Base-by-base conservation (phyloP, 2,797 vertebrate genomes). In the Sebastes minor region DNA sequence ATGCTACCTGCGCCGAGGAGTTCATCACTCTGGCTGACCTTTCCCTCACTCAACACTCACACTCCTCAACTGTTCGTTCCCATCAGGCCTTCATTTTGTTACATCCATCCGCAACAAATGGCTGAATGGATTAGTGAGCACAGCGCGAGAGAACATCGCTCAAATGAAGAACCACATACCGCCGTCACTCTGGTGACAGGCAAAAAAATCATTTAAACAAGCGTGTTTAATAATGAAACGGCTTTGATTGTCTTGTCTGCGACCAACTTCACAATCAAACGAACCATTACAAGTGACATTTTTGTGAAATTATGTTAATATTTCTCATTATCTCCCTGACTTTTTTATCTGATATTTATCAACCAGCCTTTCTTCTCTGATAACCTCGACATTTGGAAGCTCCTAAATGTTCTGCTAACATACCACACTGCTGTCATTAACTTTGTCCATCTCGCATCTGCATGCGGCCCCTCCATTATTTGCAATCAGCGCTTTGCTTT, bases 1-100 rank as follows among this genome's bases (percentile, higher is more conserved):
- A 93, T 83, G 83, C 49, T 70, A 7, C 85, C 86, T 88, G 89
- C 93, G 78, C 86, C 76, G 30, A 89, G 73, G 92, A 94, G 83
- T 95, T 94, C 82, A 92, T 95, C 94, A 93, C 92, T 84, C 83
- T 11, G 18, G 61, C 61, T 92, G 87, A 93, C 77, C 75, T 95
- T 65, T 92, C 80, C 76, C 61, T 83, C 55, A 22, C 84, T 81
- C 62, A 55, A 71, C 80, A 64, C 71, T 82, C 80, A 27, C 78
- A 80, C 79, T 64, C 53, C 75, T 78, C 14, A 1, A 49, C 74
- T 86, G 90, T 67, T 92, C 14, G 0, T 42, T 89, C 82, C 49
- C 86, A 93, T 93, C 89, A 89, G 38, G 55, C 18, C 65, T 57
- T 81, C 80, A 25, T 38, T 63, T 35, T 86, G 82, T 91, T 76